Evolutionary conservation across 1,140 invertebrate genomes (phyloP), one percentile per base, ranked within the genome.

Genomic region (Bicyclus anynana): DNA sequence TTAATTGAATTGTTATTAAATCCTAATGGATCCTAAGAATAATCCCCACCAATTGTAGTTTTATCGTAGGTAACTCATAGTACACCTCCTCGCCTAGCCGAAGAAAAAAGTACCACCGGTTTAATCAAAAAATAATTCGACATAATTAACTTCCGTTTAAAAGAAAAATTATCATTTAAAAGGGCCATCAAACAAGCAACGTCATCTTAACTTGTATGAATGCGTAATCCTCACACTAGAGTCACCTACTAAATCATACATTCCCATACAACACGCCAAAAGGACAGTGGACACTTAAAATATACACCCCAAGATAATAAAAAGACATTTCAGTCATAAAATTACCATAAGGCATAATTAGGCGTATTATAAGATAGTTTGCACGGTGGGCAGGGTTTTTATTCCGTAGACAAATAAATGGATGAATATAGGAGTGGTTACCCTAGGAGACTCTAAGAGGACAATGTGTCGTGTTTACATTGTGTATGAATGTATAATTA

Each of bases 331-430:
- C 55, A 68, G 71, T 59, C 75, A 84, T 84, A 77, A 80, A 80
- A 86, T 86, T 82, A 84, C 27, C 83, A 82, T 86, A 78, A 67
- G 62, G 77, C 59, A 84, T 84, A 86, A 86, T 86, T 86, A 86
- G 80, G 14, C 51, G 57, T 78, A 83, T 85, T 83, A 82, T 82
- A 72, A 58, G 61, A 59, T 72, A 73, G 74, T 84, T 81, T 76
- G 78, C 75, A 74, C 51, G 71, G 72, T 77, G 77, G 76, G 74
- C 75, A 74, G 53, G 18, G 38, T 46, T 64, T 62, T 54, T 58
- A 72, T 67, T 13, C 52, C 63, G 66, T 77, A 74, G 72, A 74
- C 65, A 69, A 73, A 68, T 62, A 69, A 63, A 21, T 49, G 38
- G 59, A 70, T 59, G 61, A 48, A 57, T 47, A 60, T 63, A 33